Conservation (phyloP, 2,113 vertebrate genomes). For the Peromyscus californicus region DNA sequence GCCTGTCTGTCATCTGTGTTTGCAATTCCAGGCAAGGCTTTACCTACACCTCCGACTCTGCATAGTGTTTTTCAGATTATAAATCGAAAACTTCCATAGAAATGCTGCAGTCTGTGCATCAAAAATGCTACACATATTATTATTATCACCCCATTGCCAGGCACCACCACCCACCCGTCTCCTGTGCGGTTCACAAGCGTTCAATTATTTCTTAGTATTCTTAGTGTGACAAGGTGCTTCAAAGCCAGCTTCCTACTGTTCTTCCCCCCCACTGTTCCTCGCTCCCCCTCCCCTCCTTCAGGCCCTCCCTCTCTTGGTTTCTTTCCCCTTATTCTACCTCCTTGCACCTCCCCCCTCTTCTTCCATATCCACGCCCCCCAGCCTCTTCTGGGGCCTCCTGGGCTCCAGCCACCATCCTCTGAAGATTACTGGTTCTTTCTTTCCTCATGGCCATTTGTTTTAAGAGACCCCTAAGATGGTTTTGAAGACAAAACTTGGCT, state of each 20-base stretch:
- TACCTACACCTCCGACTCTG: background rate
- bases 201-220: background rate
- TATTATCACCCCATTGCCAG: background rate
- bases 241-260: background rate
- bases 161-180: background rate
- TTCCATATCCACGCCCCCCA: background rate
- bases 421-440: background rate
- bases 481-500: background rate
- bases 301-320: background rate
- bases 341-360: background rate
- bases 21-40: background rate
- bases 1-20: background rate
- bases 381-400: background rate
- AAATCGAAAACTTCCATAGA: background rate
- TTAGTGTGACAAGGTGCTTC: background rate
- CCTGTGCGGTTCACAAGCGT: background rate
- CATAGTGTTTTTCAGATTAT: background rate
- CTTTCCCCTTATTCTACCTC: background rate
- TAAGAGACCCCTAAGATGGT: background rate
- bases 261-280: accelerated
- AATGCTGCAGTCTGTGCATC: background rate
- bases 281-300: too few relatives aligned
- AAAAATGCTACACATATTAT: background rate
- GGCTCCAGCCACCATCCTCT: background rate
- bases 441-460: background rate